Percentiles rank a stretch among this genome's conserved stretches.
Evolutionary conservation across 2,797 vertebrate genomes (phyloP).

Genomic region (Arrhamphus sclerolepis): DNA sequence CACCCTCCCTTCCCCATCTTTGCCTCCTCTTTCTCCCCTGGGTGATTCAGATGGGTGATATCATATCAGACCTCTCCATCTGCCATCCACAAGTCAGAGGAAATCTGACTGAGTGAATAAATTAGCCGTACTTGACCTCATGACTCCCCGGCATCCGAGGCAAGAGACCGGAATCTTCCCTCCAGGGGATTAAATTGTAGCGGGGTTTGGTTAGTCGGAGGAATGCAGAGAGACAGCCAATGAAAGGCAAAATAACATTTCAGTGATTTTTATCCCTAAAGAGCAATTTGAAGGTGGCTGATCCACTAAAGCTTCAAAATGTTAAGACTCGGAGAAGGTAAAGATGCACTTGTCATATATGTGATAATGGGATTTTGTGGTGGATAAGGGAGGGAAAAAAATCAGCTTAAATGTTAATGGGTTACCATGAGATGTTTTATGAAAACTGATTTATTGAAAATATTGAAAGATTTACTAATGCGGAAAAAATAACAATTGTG

Average conservation of each 20-base stretch:
- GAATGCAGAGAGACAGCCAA: constrained; percentile 49
- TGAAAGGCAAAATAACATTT: constrained; percentile 74
- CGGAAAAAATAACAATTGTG: not conserved
- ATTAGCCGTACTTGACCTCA: constrained; percentile 85
- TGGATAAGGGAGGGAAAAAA: constrained; percentile 13
- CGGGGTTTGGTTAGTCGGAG: constrained; percentile 63
- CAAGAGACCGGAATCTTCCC: constrained; percentile 66
- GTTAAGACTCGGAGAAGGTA: constrained; percentile 44
- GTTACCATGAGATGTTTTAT: constrained; percentile 21
- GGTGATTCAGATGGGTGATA: constrained; percentile 79
- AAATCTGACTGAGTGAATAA: constrained; percentile 89
- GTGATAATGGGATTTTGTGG: constrained; percentile 25
- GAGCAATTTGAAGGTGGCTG: constrained; percentile 71
- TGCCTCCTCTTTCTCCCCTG: constrained; percentile 56
- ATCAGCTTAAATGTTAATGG: constrained; percentile 34
- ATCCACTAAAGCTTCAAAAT: constrained; percentile 50
- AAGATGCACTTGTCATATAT: constrained; percentile 38
- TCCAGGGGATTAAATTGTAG: constrained; percentile 74
- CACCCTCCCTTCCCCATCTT: constrained; percentile 23
- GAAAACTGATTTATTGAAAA: constrained; percentile 13
- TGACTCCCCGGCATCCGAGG: constrained; percentile 73
- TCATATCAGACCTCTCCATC: constrained; percentile 83
- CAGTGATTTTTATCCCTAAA: constrained; percentile 69
- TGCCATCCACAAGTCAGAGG: constrained; percentile 79
- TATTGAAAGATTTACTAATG: no score